phyloP scores from a whole-genome alignment of 2,113 vertebrate species.

The Oceanodroma tethys region DNA sequence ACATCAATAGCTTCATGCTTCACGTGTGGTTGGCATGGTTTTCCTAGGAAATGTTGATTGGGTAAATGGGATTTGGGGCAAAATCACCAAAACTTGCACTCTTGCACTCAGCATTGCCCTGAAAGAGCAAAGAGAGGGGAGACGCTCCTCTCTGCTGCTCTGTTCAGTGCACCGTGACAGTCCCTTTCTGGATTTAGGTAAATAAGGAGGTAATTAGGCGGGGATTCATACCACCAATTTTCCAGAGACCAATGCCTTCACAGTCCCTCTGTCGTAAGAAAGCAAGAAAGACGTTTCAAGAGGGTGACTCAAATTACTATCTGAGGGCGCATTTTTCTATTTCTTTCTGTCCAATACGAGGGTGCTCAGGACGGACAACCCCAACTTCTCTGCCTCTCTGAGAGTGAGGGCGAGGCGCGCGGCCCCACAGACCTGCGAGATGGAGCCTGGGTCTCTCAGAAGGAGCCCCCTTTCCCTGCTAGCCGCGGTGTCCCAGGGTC shows the following conservation, averaged over 20 bases:
- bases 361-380: neutral
- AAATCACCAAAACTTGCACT: neutral
- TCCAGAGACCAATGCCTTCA: neutral
- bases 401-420: neutral
- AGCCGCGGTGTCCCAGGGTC: too few species aligned
- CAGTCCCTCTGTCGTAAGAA: neutral
- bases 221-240: too few species aligned
- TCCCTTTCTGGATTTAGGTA: neutral
- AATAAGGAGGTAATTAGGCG: rapidly evolving
- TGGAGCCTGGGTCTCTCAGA: neutral
- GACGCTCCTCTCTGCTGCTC: neutral
- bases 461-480: neutral
- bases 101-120: neutral
- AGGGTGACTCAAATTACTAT: too few species aligned
- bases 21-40: neutral
- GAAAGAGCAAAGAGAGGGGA: neutral
- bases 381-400: neutral
- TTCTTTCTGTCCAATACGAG: neutral
- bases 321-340: neutral
- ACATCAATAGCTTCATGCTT: neutral
- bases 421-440: too few species aligned
- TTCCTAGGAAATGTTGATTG: neutral
- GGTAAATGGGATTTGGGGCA: neutral
- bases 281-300: neutral
- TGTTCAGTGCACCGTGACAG: neutral